Evolutionary conservation across 2,888 invertebrate genomes (phyloP).

Genomic region (Physocephala rufipes): DNA sequence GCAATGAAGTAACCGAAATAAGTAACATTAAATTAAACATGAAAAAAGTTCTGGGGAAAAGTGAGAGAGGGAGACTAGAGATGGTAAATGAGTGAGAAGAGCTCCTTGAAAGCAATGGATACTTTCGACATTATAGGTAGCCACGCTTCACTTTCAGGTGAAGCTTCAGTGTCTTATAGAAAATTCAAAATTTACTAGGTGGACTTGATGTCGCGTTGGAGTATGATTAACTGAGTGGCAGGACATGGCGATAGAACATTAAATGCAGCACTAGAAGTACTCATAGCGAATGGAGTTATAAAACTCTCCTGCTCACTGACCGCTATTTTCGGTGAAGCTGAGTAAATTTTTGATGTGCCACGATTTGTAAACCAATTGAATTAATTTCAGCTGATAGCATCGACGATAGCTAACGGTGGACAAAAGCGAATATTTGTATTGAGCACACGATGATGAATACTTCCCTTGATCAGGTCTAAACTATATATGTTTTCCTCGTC

Average conservation of each 20-base stretch:
- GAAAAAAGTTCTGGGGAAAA: conserved; percentile 29
- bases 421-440: not conserved
- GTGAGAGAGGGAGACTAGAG: not conserved
- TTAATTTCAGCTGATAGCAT: conserved; percentile 24
- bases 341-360: conserved; percentile 24
- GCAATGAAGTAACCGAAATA: not conserved
- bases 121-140: too few species aligned
- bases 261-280: conserved; percentile 36
- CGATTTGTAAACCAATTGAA: conserved; percentile 34
- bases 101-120: too few species aligned
- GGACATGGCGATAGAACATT: conserved; percentile 33
- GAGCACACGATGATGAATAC: not conserved
- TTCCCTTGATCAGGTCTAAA: not conserved
- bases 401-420: not conserved
- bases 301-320: too few species aligned
- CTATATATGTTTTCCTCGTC: not conserved
- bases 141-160: not conserved
- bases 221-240: conserved; percentile 32
- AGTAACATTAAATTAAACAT: conserved; percentile 35
- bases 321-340: too few species aligned
- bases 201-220: too few species aligned
- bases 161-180: not conserved
- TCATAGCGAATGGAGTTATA: too few species aligned
- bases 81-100: too few species aligned
- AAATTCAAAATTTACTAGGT: too few species aligned